These are phyloP conservation scores for Cyphomyrmex costatus DNA, from an alignment of 1,140 invertebrate species.

Conservation along the genomic window DNA sequence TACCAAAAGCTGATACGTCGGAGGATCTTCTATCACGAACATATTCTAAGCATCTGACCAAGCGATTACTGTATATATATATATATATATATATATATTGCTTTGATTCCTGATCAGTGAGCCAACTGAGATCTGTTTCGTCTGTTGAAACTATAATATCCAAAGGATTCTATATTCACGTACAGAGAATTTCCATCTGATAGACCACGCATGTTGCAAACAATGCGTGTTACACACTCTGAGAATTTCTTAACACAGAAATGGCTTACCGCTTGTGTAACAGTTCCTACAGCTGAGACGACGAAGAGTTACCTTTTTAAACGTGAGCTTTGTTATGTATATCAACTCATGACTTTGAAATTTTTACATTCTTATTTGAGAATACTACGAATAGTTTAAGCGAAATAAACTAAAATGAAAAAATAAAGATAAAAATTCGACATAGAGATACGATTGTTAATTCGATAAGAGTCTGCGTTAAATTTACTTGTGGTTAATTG, in stretches of 20 bases:
- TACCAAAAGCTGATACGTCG: not conserved
- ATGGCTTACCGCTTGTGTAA: not conserved
- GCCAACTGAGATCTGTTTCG: not conserved
- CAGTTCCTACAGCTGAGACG: not conserved
- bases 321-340: slow-evolving; percentile 12
- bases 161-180: slow-evolving; percentile 2
- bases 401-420: not conserved
- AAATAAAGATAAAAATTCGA: slow-evolving; percentile 26
- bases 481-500: not conserved
- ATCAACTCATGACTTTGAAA: not conserved
- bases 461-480: not conserved
- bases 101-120: slow-evolving; percentile 40
- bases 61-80: slow-evolving; percentile 7
- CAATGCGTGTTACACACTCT: not conserved
- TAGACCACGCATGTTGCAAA: not conserved
- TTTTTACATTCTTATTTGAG: slow-evolving; percentile 29
- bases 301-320: slow-evolving; percentile 9
- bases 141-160: slow-evolving; percentile 9
- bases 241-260: slow-evolving; percentile 31
- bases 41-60: slow-evolving; percentile 19
- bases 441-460: not conserved
- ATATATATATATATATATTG: not conserved
- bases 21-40: slow-evolving; percentile 28
- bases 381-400: not conserved
- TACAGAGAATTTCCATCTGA: slow-evolving; percentile 11